phyloP scores from a whole-genome alignment of 2,113 vertebrate genomes.

The Ploceus nigricollis region DNA sequence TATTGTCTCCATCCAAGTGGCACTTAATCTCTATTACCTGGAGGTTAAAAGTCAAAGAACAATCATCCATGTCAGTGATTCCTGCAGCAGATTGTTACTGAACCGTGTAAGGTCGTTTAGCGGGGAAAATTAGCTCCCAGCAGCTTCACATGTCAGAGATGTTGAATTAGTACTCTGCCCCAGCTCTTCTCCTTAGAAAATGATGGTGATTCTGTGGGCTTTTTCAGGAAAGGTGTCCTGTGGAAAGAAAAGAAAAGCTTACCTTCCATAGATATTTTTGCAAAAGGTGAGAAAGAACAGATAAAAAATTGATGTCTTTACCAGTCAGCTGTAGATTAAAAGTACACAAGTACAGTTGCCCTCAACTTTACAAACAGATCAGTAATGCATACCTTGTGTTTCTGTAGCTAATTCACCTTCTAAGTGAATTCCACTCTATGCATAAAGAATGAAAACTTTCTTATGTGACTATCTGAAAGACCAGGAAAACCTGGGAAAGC shows the following conservation, averaged over 20 bases:
- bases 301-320: background rate
- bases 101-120: constrained; percentile 36
- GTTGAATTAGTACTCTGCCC: background rate
- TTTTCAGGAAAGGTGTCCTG: background rate
- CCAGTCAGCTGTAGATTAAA: background rate
- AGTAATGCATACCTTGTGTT: background rate
- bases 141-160: constrained; percentile 13
- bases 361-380: background rate
- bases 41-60: constrained; percentile 65
- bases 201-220: background rate
- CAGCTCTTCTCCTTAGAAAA: background rate
- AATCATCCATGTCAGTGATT: constrained; percentile 54
- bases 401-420: background rate
- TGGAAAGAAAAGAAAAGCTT: background rate
- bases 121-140: constrained; percentile 34
- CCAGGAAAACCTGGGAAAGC: background rate
- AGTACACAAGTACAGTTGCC: background rate
- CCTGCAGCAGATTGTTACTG: constrained; percentile 23
- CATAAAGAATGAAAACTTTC: background rate
- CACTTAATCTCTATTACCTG: constrained; percentile 65
- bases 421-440: background rate
- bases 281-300: background rate
- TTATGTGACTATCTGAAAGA: background rate
- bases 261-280: background rate
- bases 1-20: constrained; percentile 35